These are phyloP conservation scores for Sebastolobus alascanus DNA, from an alignment of 2,797 vertebrate species.

Conservation along the genomic window DNA sequence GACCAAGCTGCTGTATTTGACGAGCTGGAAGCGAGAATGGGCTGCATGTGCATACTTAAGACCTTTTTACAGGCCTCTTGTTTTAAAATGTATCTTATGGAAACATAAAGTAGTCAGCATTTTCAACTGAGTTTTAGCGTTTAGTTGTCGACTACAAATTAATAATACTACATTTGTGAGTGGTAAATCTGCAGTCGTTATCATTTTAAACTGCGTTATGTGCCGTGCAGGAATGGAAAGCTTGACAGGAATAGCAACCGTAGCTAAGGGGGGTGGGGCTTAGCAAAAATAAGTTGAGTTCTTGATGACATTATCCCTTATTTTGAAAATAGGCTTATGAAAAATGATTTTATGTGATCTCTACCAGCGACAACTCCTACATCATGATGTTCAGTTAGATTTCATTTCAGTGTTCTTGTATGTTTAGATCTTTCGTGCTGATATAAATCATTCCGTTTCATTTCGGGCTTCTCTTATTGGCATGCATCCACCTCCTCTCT, in stretches of 20 bases:
- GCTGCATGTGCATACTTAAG: neutral
- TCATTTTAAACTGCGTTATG: neutral
- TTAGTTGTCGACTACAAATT: neutral
- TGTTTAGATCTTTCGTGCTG: constrained; percentile 15
- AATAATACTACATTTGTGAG: neutral
- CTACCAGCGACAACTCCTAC: neutral
- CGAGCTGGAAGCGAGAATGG: neutral
- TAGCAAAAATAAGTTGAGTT: neutral
- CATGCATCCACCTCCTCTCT: constrained; percentile 23
- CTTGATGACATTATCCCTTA: neutral
- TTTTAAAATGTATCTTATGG: neutral
- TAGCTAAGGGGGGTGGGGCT: neutral
- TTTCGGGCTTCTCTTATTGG: constrained; percentile 1
- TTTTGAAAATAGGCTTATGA: neutral
- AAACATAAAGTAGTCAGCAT: neutral
- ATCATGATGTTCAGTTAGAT: constrained; percentile 5
- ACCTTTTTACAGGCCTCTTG: neutral
- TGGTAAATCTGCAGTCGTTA: neutral
- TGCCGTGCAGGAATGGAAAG: neutral
- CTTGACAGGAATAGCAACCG: neutral
- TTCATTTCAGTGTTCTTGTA: neutral
- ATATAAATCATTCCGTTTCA: constrained; percentile 19
- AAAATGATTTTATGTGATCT: neutral
- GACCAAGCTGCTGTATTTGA: too few species aligned
- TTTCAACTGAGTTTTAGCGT: neutral